Evolutionary conservation across 2,797 vertebrate species (phyloP), one percentile per base, ranked within the genome.

Genomic region (Danio jaintianensis): DNA sequence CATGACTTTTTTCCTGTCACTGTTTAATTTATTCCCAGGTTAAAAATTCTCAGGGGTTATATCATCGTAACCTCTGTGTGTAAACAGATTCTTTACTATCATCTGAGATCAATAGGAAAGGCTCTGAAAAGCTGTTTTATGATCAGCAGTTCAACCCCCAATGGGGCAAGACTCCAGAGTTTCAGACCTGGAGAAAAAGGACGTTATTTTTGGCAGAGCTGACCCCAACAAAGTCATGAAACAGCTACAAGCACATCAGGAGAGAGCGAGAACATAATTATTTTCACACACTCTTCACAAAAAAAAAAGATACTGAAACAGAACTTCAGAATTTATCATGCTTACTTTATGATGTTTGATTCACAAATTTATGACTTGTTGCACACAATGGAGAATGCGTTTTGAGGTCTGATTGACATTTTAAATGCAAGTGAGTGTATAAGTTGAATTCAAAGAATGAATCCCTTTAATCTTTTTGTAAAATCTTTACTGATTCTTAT

Each of bases 151-250:
- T 81, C 53, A 68, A 74, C 53, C 52, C n/a, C 66, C 12, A 15
- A 62, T 40, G 15, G 40, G 77, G 47, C 29, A 71, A 22, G 43
- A 40, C n/a, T 66, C n/a, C 13, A 0, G 20, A 58, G 75, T 63
- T 73, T 29, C 61, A 43, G 47, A 11, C 42, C 38, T 43, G 11
- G 59, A 42, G 20, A 11, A n/a, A 73, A 29, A 29, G 45, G 45
- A 61, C 43, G 38, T 38, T 79, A 78, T 78, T 67, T 72, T 78
- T 73, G 68, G 68, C 55, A 61, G 20, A 40, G 29, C 20, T 59
- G 11, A 67, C 9, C 48, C 52, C 16, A 66, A 43, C 68, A 63
- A 22, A 71, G 58, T 58, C 36, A 40, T 40, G 53, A 66, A 66
- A 43, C 62, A 38, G 52, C 52, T 64, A 47, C 50, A 45, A 66